Evolutionary conservation across 2,113 vertebrate species (phyloP).

Genomic region (Python bivittatus): DNA sequence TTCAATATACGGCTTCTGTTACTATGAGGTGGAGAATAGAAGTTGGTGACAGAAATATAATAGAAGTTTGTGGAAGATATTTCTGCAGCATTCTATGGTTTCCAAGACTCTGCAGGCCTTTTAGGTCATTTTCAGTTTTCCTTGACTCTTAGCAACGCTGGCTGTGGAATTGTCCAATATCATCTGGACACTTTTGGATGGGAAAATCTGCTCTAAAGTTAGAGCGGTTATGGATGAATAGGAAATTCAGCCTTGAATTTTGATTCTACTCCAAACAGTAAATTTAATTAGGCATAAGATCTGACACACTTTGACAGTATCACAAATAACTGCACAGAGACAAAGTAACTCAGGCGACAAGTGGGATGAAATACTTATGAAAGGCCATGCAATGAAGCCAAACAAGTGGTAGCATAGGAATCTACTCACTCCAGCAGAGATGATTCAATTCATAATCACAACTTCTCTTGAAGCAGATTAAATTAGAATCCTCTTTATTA

Average conservation of each 20-base stretch:
- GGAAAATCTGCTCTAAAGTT: not conserved
- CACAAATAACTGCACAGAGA: not conserved
- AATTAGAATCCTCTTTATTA: no score
- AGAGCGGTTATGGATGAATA: not conserved
- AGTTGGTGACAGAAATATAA: not conserved
- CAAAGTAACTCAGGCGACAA: not conserved
- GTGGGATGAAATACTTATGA: not conserved
- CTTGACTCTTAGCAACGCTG: no score
- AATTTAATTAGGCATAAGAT: not conserved
- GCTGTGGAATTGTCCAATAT: not conserved
- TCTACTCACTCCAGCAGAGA: not conserved
- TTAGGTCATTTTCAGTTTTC: no score
- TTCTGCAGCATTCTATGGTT: not conserved
- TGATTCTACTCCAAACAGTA: not conserved
- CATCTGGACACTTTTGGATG: not conserved
- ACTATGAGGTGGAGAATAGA: not conserved
- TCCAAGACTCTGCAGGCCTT: not conserved
- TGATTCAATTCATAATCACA: not conserved
- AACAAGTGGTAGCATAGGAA: not conserved
- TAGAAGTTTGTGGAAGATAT: not conserved
- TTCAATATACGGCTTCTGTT: not conserved
- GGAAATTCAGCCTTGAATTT: not conserved
- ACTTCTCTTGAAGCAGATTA: no score
- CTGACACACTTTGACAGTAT: not conserved
- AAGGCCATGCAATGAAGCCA: not conserved